phyloP scores from a whole-genome alignment of 2,888 invertebrate genomes.

The Griposia aprilina region DNA sequence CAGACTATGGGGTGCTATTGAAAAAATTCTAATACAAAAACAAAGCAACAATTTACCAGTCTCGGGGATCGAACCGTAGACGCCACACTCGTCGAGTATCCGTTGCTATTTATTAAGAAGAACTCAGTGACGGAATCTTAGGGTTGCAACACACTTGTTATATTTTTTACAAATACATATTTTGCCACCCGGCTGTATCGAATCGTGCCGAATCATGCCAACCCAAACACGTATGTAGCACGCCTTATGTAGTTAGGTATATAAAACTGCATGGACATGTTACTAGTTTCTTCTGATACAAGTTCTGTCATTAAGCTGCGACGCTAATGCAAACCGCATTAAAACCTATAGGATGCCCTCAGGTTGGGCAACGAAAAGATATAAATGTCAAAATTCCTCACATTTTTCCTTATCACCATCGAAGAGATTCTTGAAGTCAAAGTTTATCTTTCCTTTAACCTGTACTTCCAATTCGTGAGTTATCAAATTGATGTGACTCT shows the following conservation, averaged over 20 bases:
- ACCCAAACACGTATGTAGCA: neutral
- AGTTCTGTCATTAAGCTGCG: neutral
- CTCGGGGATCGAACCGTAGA: no score
- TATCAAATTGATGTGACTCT: conserved; percentile 18
- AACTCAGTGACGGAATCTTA: neutral
- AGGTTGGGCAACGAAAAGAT: neutral
- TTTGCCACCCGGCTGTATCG: no score
- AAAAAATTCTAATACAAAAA: neutral
- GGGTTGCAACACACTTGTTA: neutral
- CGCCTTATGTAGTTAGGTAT: neutral
- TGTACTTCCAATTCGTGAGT: conserved; percentile 15
- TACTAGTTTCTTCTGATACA: neutral
- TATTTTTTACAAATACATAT: neutral
- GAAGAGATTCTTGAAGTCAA: conserved; percentile 43
- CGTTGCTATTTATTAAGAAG: neutral
- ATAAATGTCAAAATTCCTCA: conserved; percentile 25
- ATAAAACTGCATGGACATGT: neutral
- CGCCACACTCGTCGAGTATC: neutral
- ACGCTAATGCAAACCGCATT: neutral
- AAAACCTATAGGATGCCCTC: neutral
- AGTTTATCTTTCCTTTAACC: conserved; percentile 23
- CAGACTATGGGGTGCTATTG: neutral
- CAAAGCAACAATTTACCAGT: neutral
- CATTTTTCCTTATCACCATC: conserved; percentile 52
- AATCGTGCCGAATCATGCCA: no score